Base-by-base conservation (phyloP, 2,113 vertebrate species). In the Eulemur rufifrons region DNA sequence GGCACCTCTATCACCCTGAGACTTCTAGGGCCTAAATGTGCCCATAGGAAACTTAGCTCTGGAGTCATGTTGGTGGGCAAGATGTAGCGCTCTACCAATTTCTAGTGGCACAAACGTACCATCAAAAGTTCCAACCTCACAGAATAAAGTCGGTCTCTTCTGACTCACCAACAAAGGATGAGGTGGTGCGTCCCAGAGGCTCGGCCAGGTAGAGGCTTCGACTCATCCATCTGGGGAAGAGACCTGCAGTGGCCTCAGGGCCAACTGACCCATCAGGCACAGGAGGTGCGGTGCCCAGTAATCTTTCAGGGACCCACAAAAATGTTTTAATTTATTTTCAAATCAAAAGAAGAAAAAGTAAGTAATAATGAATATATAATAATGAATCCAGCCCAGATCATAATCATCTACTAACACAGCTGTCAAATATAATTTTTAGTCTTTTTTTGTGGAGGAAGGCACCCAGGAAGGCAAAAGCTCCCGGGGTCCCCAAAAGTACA, bases 221-320 rank as follows among this genome's bases (percentile, higher is more conserved):
- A 89, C 39, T 56, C 50, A 6, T 12, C 64, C 45, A 34, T 1
- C 20, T 0, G 0, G 9, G 5, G 5, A 54, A 34, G 71, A 54
- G 17, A 63, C 2, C 11, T 10, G 11, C 21, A 0, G 1, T 6
- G 37, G 52, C 50, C 56, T 18, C 6, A 3, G 77, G 13, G 14
- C 14, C 69, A 56, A 4, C 4, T 0, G 66, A 39, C 6, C 12
- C 50, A 2, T 2, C 2, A 9, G 2, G 8, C 25, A 39, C 12
- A 45, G 69, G 52, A 54, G n/a, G 32, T 0, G 2, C 12, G 0
- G 20, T 3, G 61, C 34, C 29, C 34, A 2, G 42, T 0, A 27
- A 63, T 63, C 4, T 11, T 1, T 8, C 10, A 20, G 50, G 45
- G 37, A 7, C 2, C 64, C 56, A 39, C 0, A 3, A 80, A 74